Base-by-base conservation (phyloP, 1,140 invertebrate species). In the Drosophila setifemur region DNA sequence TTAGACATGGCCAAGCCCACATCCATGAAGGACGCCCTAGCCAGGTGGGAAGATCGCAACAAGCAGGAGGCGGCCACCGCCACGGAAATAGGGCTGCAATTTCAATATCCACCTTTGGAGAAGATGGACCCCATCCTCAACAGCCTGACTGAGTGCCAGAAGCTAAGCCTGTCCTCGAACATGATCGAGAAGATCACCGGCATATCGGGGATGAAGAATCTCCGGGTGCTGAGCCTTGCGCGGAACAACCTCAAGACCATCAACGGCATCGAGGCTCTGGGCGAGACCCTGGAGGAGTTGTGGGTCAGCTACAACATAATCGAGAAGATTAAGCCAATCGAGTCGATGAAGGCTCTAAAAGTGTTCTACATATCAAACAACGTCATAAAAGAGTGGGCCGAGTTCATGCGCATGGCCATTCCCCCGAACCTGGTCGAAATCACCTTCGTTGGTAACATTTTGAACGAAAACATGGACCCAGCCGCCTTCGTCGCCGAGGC, bases 241-340 rank as follows among this genome's bases (percentile, higher is more conserved):
- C 92, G 97, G 73, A 99, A 98, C 90, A 95, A 96, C 73, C 95
- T 99, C 3, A 98, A 98, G 91, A 94, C 93, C n/a, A 94, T 98
- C 40, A 91, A 94, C 25, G 96, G 96, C 18, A 92, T 97, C 73
- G 97, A 98, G 92, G 92, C 93, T 1, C 92, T 98, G 8, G 95
- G 93, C 1, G 97, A 98, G 12, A 97, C 95, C 0, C 90, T 99
- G 28, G 95, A 97, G 86, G 95, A 99, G 90, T 91, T 98, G 1
- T 98, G 97, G 97, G 95, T 98, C 55, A 98, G 97, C 0, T 98
- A 98, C 88, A 99, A 99, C 91, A 92, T 94, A 11, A 96, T 99
- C 67, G 97, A 98, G 88, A 98, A 98, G 91, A 92, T 97, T 53
- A 98, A 98, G 91, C 96, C 96, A 0, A 93, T 98, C 4, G 94